Evolutionary conservation across 2,797 vertebrate species (phyloP), one percentile per base, ranked within the genome.

Genomic region (Threskiornis aethiopicus): DNA sequence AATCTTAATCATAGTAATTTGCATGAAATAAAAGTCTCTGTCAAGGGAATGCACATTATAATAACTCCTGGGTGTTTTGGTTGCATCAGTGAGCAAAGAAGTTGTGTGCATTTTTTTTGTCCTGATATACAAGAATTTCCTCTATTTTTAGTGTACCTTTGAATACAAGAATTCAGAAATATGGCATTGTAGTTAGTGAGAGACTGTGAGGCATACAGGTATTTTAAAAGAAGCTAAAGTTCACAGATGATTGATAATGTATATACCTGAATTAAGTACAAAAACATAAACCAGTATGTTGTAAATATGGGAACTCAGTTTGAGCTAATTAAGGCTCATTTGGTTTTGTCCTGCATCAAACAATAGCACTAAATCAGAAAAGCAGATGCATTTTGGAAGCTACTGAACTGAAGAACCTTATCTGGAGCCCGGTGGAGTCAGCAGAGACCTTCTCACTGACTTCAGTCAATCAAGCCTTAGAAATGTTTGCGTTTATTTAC

Each of bases 1-100:
- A 99, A 99, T 99, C 99, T 99, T 99, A 99, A 99, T 99, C 99
- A 99, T 98, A 98, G 98, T 99, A 98, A 99, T 99, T 99, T 99
- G 99, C 99, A 99, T 99, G 99, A 99, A 99, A 99, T 99, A 99
- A 99, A 99, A 99, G 99, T 99, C 98, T 97, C 98, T 98, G 98
- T 99, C 98, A 97, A 96, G 98, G 98, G 98, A 98, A 97, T 97
- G 96, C 98, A 98, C 97, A 98, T 98, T 98, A 98, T 98, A 98
- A 98, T 98, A 98, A 98, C 98, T 98, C 98, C 96, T 98, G 97
- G 98, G 97, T 98, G 98, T 98, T 98, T 98, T 97, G 98, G 98
- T 98, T 98, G 98, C 98, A 98, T 98, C 98, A 98, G 94, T 98
- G 98, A 98, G 98, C 98, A 98, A 98, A 98, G 98, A 98, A 98